phyloP scores from a whole-genome alignment of 2,797 vertebrate species.

The Gallinago nigripennis region DNA sequence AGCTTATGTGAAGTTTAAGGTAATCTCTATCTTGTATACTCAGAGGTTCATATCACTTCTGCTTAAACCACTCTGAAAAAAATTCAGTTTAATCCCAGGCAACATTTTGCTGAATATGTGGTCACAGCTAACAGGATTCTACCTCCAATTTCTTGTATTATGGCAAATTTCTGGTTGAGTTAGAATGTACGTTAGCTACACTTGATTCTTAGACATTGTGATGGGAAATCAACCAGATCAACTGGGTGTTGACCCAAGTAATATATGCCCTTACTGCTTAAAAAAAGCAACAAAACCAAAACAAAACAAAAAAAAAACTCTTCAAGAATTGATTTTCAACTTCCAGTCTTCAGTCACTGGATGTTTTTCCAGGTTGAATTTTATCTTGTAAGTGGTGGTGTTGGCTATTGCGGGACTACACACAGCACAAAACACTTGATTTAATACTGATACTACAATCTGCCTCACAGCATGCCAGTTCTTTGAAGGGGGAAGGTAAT shows the following conservation, averaged over 20 bases:
- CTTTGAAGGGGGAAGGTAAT: background rate
- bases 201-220: background rate
- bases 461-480: background rate
- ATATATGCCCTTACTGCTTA: background rate
- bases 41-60: background rate
- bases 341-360: background rate
- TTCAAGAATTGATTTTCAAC: background rate
- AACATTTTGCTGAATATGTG: background rate
- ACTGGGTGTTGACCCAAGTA: background rate
- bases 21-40: background rate
- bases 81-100: background rate
- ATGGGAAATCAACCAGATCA: background rate
- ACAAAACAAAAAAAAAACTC: background rate
- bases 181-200: background rate
- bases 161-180: background rate
- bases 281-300: too few relatives aligned
- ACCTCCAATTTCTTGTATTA: background rate
- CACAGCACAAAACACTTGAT: background rate
- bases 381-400: background rate
- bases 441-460: background rate
- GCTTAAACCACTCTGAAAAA: background rate
- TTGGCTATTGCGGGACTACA: background rate
- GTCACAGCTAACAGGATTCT: background rate
- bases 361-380: background rate
- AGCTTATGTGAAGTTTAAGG: background rate